Conservation (phyloP, 2,113 vertebrate genomes). For the Oncorhynchus clarkii region DNA sequence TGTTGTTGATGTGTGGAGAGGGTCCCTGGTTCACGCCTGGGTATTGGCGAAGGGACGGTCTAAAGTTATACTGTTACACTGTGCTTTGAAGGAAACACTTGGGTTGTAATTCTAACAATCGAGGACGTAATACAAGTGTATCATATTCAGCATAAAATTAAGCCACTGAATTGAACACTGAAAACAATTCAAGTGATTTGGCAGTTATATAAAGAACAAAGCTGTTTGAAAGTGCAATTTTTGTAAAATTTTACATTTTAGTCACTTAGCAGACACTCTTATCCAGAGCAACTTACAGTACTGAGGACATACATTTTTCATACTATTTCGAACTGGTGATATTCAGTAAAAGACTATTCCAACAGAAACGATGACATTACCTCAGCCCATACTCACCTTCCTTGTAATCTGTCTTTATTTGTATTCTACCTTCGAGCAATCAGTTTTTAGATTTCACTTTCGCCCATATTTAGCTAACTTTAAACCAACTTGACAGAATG, state of each 20-base stretch:
- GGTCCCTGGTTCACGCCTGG: too few relatives aligned
- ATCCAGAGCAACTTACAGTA: too few relatives aligned
- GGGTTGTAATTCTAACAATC: neutral
- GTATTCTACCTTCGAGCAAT: slow-evolving; percentile 39
- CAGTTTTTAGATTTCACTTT: slow-evolving; percentile 51
- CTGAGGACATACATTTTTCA: too few relatives aligned
- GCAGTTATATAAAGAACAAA: neutral
- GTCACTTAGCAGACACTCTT: too few relatives aligned
- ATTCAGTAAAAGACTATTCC: neutral
- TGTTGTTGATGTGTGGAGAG: too few relatives aligned
- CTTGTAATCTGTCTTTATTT: slow-evolving; percentile 49
- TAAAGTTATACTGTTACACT: too few relatives aligned
- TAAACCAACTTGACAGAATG: slow-evolving; percentile 54
- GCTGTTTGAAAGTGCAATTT: neutral
- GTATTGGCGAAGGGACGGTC: too few relatives aligned
- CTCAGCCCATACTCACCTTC: neutral
- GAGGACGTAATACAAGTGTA: neutral
- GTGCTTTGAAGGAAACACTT: too few relatives aligned
- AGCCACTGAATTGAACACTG: neutral
- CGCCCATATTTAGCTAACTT: slow-evolving; percentile 55
- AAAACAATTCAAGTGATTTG: neutral
- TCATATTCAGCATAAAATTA: too few relatives aligned
- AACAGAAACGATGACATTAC: neutral
- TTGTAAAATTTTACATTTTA: too few relatives aligned
- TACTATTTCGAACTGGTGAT: neutral